phyloP scores from a whole-genome alignment of 1,140 invertebrate genomes.

The Colletes latitarsis region DNA sequence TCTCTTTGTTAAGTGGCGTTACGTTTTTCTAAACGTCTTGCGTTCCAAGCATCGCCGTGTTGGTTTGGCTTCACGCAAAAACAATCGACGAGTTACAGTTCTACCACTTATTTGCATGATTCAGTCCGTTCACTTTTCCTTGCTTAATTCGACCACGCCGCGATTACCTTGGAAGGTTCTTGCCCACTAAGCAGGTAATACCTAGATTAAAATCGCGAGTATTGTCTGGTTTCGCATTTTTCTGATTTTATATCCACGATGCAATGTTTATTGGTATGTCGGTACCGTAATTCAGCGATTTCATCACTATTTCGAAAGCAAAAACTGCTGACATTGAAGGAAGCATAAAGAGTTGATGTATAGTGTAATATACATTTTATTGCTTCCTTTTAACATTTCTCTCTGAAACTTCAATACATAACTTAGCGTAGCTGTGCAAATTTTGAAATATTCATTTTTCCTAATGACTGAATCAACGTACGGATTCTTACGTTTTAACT shows the following conservation, averaged over 20 bases:
- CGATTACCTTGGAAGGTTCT: slow-evolving; percentile 48
- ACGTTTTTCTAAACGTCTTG: not conserved
- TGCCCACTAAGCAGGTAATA: not conserved
- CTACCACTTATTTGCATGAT: slow-evolving; percentile 44
- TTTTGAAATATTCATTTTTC: too few species aligned
- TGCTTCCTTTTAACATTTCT: not conserved
- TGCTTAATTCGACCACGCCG: slow-evolving; percentile 24
- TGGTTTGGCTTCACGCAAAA: slow-evolving; percentile 2
- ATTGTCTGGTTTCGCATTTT: slow-evolving; percentile 9
- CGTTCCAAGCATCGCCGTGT: not conserved
- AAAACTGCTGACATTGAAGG: not conserved
- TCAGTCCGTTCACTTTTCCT: slow-evolving; percentile 39
- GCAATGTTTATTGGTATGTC: too few species aligned
- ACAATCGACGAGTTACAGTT: slow-evolving; percentile 18
- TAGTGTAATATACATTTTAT: not conserved
- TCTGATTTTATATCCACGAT: not conserved
- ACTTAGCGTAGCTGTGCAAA: too few species aligned
- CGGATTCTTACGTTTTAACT: too few species aligned
- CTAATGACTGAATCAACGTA: too few species aligned
- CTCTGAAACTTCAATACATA: too few species aligned
- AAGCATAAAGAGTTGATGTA: not conserved
- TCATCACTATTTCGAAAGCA: not conserved
- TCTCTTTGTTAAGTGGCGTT: slow-evolving; percentile 7
- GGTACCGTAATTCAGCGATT: not conserved
- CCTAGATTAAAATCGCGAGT: not conserved